These are phyloP conservation scores for Bucco capensis DNA, from an alignment of 2,113 vertebrate genomes.

Conservation along the genomic window DNA sequence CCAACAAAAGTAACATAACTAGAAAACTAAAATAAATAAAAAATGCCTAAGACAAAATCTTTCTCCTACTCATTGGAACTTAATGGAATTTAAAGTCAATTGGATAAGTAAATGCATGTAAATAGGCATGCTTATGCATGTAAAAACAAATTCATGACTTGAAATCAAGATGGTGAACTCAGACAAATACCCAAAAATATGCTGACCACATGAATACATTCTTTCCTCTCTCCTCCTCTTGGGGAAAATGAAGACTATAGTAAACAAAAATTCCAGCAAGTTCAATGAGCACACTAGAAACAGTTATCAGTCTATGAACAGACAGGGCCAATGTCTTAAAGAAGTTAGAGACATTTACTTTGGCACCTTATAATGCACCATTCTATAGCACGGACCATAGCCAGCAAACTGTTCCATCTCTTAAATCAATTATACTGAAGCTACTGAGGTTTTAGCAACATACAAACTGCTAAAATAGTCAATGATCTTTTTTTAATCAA, in stretches of 20 bases:
- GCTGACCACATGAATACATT: slow-evolving; percentile 70
- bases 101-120: slow-evolving; percentile 78
- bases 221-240: slow-evolving; percentile 67
- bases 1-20: slow-evolving; percentile 78
- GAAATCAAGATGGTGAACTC: slow-evolving; percentile 79
- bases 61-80: slow-evolving; percentile 76
- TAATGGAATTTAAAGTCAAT: slow-evolving; percentile 80
- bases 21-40: slow-evolving; percentile 73
- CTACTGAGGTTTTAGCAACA: slow-evolving; percentile 58
- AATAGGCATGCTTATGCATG: slow-evolving; percentile 80
- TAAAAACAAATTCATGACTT: slow-evolving; percentile 82
- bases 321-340: slow-evolving; percentile 55
- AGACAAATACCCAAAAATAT: slow-evolving; percentile 75
- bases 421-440: slow-evolving; percentile 59
- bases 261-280: slow-evolving; percentile 73
- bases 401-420: slow-evolving; percentile 60
- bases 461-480: slow-evolving; percentile 64
- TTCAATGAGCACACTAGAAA: slow-evolving; percentile 70
- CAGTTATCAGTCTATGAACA: slow-evolving; percentile 57
- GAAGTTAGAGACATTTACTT: slow-evolving; percentile 61
- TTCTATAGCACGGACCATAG: slow-evolving; percentile 39
- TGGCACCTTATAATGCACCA: slow-evolving; percentile 58
- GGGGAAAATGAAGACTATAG: slow-evolving; percentile 64
- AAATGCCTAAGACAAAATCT: slow-evolving; percentile 73
- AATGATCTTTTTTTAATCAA: slow-evolving; percentile 59